A percentile compares a stretch with the other conserved stretches of the same genome.
phyloP scores from a whole-genome alignment of 2,888 invertebrate species.

The Ryuthela nishihirai region DNA sequence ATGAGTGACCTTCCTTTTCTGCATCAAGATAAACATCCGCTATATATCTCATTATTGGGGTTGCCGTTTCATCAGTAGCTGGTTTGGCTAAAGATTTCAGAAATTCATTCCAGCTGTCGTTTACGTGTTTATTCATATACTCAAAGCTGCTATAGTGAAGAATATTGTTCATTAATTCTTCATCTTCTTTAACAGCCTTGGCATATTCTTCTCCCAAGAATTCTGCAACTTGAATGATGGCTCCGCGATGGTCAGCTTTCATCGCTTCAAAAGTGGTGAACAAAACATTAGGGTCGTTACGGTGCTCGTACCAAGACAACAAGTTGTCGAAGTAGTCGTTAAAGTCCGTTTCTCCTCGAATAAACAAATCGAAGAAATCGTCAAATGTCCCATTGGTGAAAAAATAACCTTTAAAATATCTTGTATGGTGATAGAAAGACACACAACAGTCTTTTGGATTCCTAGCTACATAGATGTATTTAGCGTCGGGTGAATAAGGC shows the following conservation, averaged over 20 bases:
- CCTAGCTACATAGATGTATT: slow-evolving; percentile 51
- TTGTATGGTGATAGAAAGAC: slow-evolving; percentile 50
- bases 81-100: not conserved
- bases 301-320: slow-evolving; percentile 23
- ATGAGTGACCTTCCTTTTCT: not conserved
- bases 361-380: slow-evolving; percentile 51
- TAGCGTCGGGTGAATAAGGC: slow-evolving; percentile 35
- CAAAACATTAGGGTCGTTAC: slow-evolving; percentile 46
- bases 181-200: slow-evolving; percentile 3
- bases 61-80: not conserved
- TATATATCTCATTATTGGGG: slow-evolving; percentile 7
- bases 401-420: slow-evolving; percentile 3
- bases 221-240: slow-evolving; percentile 38
- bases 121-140: slow-evolving; percentile 19
- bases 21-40: not conserved
- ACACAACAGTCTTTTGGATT: slow-evolving; percentile 53
- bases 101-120: not conserved
- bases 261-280: slow-evolving; percentile 52
- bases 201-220: slow-evolving; percentile 35
- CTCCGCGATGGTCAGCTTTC: slow-evolving; percentile 43
- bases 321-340: slow-evolving; percentile 38
- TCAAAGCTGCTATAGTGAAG: slow-evolving; percentile 21
- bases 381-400: slow-evolving; percentile 41
- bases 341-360: slow-evolving; percentile 46
- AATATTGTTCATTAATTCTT: slow-evolving; percentile 6